Conservation (phyloP, 2,888 invertebrate genomes). For the Synergus gifuensis region DNA sequence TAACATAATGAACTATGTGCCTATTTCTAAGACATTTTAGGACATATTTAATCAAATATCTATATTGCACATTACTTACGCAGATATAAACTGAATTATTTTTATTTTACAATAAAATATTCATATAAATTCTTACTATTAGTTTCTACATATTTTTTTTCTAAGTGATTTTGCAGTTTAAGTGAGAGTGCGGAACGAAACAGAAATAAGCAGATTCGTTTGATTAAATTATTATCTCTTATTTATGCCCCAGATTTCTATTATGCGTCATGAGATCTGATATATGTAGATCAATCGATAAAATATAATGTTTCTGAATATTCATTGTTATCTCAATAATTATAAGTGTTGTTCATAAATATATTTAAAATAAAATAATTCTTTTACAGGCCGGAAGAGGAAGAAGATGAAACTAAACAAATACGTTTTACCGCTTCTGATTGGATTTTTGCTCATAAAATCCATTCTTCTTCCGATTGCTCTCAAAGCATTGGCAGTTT, state of each 20-base stretch:
- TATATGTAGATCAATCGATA: background rate
- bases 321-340: background rate
- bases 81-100: no score
- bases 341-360: background rate
- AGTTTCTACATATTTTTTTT: background rate
- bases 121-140: no score
- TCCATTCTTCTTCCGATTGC: slow-evolving; percentile 84
- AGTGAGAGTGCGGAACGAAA: slow-evolving; percentile 13
- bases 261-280: background rate
- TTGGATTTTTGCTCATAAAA: slow-evolving; percentile 84
- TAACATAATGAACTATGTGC: background rate
- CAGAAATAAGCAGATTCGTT: background rate
- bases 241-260: background rate
- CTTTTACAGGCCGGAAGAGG: slow-evolving; percentile 69
- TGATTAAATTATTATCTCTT: background rate
- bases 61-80: background rate
- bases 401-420: slow-evolving; percentile 79
- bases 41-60: background rate
- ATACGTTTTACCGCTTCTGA: slow-evolving; percentile 81
- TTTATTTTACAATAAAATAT: no score
- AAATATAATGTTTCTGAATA: background rate
- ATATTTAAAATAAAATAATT: slow-evolving; percentile 13
- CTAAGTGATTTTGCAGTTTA: background rate
- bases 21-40: background rate
- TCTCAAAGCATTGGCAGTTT: slow-evolving; percentile 84